Evolutionary conservation across 2,113 vertebrate genomes (phyloP).

Genomic region (Tachysurus vachellii): DNA sequence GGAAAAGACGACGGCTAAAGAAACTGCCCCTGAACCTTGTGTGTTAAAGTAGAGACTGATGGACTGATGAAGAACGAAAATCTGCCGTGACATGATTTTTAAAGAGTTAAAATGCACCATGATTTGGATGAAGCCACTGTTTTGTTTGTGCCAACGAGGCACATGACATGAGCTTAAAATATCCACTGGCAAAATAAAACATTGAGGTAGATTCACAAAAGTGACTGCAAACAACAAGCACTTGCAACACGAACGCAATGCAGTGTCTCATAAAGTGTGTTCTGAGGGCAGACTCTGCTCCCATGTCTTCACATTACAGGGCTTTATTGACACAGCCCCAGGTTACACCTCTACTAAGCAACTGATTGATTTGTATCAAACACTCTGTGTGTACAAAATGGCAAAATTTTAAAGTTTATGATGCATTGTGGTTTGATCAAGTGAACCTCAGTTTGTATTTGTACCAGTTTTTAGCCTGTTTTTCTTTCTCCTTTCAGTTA

Average conservation of each 20-base stretch:
- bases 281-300: not conserved
- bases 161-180: not conserved
- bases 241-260: not conserved
- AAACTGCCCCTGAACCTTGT: not conserved
- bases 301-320: not conserved
- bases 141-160: conserved; percentile 9
- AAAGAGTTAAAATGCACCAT: conserved; percentile 27
- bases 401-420: not conserved
- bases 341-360: not conserved
- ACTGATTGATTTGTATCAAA: not conserved
- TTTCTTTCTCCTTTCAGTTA: conserved; percentile 6
- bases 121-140: conserved; percentile 26
- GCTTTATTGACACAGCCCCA: conserved; percentile 6
- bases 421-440: conserved; percentile 8
- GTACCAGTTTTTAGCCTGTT: conserved; percentile 26
- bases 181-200: not conserved
- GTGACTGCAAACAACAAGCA: not conserved
- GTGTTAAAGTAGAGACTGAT: not conserved
- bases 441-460: conserved; percentile 25
- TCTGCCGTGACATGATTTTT: conserved; percentile 28
- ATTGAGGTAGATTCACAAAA: not conserved
- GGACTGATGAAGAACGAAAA: conserved; percentile 14
- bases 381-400: not conserved
- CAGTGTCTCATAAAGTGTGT: not conserved
- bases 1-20: conserved; percentile 88